These are phyloP conservation scores for Agriotes lineatus DNA, from an alignment of 2,888 invertebrate species.

Conservation along the genomic window DNA sequence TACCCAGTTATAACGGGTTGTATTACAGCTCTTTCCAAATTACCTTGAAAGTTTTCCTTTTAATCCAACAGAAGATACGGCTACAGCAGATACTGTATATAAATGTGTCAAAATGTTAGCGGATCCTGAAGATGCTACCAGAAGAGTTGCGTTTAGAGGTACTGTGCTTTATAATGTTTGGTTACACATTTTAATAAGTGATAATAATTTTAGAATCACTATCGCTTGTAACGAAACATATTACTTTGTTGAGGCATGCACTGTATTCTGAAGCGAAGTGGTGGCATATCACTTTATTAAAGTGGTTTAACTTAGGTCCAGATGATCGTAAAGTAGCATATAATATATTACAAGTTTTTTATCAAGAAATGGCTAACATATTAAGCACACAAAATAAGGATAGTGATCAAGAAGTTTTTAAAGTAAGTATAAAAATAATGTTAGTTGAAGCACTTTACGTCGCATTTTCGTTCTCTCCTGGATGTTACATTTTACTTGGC, in stretches of 20 bases:
- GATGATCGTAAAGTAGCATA: slow-evolving; percentile 63
- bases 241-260: slow-evolving; percentile 63
- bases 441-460: too few relatives aligned
- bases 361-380: slow-evolving; percentile 51
- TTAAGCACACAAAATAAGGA: slow-evolving; percentile 29
- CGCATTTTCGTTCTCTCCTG: too few relatives aligned
- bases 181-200: too few relatives aligned
- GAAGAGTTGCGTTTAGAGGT: slow-evolving; percentile 43
- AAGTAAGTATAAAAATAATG: too few relatives aligned
- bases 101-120: slow-evolving; percentile 51
- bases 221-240: slow-evolving; percentile 65
- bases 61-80: slow-evolving; percentile 47
- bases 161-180: too few relatives aligned
- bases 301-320: slow-evolving; percentile 59
- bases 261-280: slow-evolving; percentile 60
- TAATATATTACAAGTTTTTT: slow-evolving; percentile 55
- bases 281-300: slow-evolving; percentile 63
- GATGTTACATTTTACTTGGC: too few relatives aligned
- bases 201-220: slow-evolving; percentile 66
- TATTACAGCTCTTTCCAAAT: slow-evolving; percentile 55
- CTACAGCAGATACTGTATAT: slow-evolving; percentile 52
- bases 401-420: slow-evolving; percentile 29
- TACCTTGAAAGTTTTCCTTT: slow-evolving; percentile 56
- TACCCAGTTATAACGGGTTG: slow-evolving; percentile 52
- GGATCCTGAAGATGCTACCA: slow-evolving; percentile 31